Evolutionary conservation across 2,113 vertebrate species (phyloP).

Genomic region (Eulacestoma nigropectus): DNA sequence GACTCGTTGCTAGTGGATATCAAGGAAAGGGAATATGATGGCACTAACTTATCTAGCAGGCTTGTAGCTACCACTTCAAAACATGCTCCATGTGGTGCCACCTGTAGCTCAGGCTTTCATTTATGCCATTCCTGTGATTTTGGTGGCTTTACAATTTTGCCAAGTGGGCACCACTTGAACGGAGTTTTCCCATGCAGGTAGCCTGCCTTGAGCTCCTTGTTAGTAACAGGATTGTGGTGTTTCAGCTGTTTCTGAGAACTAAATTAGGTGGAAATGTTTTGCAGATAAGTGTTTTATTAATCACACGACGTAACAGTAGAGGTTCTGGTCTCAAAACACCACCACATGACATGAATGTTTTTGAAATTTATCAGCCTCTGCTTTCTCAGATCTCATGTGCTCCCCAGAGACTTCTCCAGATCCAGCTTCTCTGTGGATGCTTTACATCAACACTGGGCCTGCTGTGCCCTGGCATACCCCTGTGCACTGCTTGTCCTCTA

Average conservation of each 20-base stretch:
- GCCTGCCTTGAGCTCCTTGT: not conserved
- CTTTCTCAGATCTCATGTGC: not conserved
- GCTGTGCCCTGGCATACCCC: not conserved
- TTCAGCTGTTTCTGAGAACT: not conserved
- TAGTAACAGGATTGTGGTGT: not conserved
- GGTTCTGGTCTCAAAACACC: not conserved
- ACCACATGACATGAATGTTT: not conserved
- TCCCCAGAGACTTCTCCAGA: not conserved
- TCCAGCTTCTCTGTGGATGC: not conserved
- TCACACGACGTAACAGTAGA: fast-evolving
- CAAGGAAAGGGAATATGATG: not conserved
- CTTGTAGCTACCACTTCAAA: not conserved
- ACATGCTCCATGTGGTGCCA: not conserved
- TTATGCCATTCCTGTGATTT: not conserved
- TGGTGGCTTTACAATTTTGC: not conserved
- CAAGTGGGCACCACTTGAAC: not conserved
- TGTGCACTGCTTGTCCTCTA: not conserved
- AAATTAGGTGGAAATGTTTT: not conserved
- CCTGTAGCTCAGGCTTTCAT: not conserved
- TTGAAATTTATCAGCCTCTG: not conserved
- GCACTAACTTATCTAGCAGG: not conserved
- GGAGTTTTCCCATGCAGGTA: not conserved
- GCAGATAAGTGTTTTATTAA: not conserved
- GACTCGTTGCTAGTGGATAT: not conserved
- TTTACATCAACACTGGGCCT: not conserved